phyloP scores from a whole-genome alignment of 2,113 vertebrate genomes.

The Limanda limanda region DNA sequence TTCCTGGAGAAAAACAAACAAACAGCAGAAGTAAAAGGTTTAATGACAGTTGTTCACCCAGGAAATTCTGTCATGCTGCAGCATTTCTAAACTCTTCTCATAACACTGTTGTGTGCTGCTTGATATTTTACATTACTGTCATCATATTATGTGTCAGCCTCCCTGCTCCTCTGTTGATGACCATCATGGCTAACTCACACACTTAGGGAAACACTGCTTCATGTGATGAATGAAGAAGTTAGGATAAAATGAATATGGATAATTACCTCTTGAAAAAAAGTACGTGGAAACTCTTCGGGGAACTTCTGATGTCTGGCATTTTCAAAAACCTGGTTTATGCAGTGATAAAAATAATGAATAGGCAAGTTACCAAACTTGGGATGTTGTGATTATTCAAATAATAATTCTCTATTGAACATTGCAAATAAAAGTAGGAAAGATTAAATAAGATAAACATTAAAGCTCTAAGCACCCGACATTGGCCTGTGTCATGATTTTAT shows the following conservation, averaged over 20 bases:
- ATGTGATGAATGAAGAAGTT: not conserved
- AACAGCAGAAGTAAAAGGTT: not conserved
- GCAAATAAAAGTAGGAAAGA: too few relatives aligned
- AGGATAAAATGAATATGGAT: not conserved
- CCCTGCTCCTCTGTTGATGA: too few relatives aligned
- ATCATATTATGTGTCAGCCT: too few relatives aligned
- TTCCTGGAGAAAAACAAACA: constrained; percentile 41
- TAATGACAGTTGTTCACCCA: too few relatives aligned
- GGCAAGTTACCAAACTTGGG: rapidly evolving
- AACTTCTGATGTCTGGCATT: constrained; percentile 33
- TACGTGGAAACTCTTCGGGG: constrained; percentile 44
- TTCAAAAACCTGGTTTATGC: constrained; percentile 45
- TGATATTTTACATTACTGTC: not conserved
- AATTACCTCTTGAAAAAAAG: constrained; percentile 69
- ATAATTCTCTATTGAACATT: too few relatives aligned
- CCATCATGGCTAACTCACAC: too few relatives aligned
- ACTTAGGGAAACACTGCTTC: not conserved
- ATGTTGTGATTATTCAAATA: not conserved
- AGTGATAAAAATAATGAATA: constrained; percentile 1
- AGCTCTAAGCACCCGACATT: too few relatives aligned
- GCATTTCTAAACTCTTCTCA: not conserved
- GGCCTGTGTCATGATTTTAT: too few relatives aligned
- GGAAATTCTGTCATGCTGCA: not conserved
- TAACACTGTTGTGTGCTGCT: not conserved
- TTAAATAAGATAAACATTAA: too few relatives aligned